Conservation (phyloP, 1,140 invertebrate species). For the Brachionus manjavacas region DNA sequence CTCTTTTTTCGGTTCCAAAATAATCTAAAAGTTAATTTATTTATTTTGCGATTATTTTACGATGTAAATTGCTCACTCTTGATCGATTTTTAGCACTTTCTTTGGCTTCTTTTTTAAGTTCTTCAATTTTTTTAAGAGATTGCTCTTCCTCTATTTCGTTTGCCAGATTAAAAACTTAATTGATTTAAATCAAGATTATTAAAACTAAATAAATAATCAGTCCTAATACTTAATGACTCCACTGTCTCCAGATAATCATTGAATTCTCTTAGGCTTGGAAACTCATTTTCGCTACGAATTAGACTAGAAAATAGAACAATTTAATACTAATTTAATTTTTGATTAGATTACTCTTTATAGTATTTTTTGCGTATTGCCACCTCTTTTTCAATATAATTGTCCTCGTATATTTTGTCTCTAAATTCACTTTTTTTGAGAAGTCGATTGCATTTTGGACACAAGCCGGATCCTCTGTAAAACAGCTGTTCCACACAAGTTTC, state of each 20-base stretch:
- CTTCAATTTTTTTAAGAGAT: constrained; percentile 32
- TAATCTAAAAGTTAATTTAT: not conserved
- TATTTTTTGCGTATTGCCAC: constrained; percentile 86
- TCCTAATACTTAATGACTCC: constrained; percentile 25
- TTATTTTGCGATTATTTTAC: not conserved
- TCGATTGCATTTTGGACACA: constrained; percentile 84
- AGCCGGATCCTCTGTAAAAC: constrained; percentile 85
- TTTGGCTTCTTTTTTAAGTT: constrained; percentile 41
- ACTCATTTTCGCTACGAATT: constrained; percentile 36
- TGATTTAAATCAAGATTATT: not conserved
- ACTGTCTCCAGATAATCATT: constrained; percentile 43
- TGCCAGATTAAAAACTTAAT: constrained; percentile 40
- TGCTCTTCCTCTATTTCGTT: constrained; percentile 37
- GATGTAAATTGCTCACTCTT: not conserved
- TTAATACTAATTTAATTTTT: not conserved
- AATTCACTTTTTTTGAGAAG: constrained; percentile 81
- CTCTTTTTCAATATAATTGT: constrained; percentile 91
- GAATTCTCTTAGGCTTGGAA: constrained; percentile 18
- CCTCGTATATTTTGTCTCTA: constrained; percentile 89
- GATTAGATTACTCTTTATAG: constrained; percentile 61
- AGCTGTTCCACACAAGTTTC: constrained; percentile 91
- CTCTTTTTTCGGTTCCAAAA: constrained; percentile 22
- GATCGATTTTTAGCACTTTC: constrained; percentile 34
- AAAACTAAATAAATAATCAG: not conserved
- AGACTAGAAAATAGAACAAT: not conserved